phyloP scores from a whole-genome alignment of 1,140 invertebrate genomes.

The Trichonephila clavipes region DNA sequence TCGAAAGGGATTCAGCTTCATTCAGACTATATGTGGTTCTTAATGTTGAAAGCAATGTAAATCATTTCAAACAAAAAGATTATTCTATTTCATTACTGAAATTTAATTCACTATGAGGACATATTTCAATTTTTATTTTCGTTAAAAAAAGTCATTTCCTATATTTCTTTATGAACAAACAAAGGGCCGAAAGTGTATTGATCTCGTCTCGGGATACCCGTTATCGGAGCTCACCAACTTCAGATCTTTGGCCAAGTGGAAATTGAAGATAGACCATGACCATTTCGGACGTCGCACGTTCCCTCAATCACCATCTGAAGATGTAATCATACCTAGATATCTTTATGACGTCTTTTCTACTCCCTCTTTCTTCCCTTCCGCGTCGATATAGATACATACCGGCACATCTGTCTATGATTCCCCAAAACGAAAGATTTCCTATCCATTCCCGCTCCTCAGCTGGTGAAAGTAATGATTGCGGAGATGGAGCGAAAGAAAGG shows the following conservation, averaged over 20 bases:
- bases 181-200: background rate
- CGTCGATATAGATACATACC: conserved; percentile 15
- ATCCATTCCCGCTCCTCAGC: background rate
- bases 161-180: background rate
- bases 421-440: conserved; percentile 33
- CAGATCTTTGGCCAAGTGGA: conserved; percentile 50
- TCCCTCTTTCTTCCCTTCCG: background rate
- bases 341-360: conserved; percentile 46
- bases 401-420: conserved; percentile 22
- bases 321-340: conserved; percentile 63
- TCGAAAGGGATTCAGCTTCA: no score
- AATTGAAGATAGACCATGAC: conserved; percentile 44
- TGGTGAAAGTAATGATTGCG: conserved; percentile 59
- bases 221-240: conserved; percentile 25
- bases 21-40: no score
- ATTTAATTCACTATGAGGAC: no score
- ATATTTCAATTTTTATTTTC: background rate
- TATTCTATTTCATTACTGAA: no score
- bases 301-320: conserved; percentile 57
- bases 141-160: background rate
- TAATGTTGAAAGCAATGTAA: no score
- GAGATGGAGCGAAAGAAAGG: conserved; percentile 25
- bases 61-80: no score
- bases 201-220: background rate
- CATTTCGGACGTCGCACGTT: conserved; percentile 51